These are phyloP conservation scores for Cardinalis cardinalis DNA, from an alignment of 2,113 vertebrate species.

Conservation along the genomic window DNA sequence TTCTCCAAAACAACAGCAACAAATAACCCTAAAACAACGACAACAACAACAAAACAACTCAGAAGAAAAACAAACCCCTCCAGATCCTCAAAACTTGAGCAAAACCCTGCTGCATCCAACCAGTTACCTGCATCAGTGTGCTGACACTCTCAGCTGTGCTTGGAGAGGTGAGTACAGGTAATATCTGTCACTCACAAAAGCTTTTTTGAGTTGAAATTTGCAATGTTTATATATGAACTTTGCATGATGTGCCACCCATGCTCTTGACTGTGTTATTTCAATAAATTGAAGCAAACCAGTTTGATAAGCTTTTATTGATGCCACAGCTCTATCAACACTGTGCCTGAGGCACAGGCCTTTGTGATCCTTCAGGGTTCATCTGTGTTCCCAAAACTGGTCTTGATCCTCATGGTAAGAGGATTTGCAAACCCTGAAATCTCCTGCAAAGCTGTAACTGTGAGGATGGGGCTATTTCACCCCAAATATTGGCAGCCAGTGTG, in stretches of 20 bases:
- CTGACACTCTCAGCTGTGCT: neutral
- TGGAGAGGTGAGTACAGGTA: rapidly evolving
- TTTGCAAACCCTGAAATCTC: neutral
- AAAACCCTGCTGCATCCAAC: neutral
- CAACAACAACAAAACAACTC: neutral
- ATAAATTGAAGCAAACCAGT: neutral
- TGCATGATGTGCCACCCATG: neutral
- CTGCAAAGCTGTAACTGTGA: neutral
- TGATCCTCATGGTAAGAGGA: too few species aligned
- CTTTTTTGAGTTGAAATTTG: neutral
- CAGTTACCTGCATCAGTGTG: neutral
- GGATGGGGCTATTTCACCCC: neutral
- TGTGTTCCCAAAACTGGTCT: neutral
- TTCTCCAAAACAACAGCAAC: neutral
- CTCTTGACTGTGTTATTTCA: neutral
- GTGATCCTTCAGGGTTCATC: neutral
- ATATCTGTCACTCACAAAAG: neutral
- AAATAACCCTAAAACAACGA: neutral
- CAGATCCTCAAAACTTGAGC: neutral
- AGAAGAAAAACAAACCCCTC: neutral
- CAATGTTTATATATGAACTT: neutral
- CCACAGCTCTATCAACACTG: neutral
- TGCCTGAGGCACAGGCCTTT: neutral
- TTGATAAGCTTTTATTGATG: neutral
- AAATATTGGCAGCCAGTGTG: too few species aligned